Evolutionary conservation across 2,888 invertebrate genomes (phyloP).

Genomic region (Reticulitermes lucifugus): DNA sequence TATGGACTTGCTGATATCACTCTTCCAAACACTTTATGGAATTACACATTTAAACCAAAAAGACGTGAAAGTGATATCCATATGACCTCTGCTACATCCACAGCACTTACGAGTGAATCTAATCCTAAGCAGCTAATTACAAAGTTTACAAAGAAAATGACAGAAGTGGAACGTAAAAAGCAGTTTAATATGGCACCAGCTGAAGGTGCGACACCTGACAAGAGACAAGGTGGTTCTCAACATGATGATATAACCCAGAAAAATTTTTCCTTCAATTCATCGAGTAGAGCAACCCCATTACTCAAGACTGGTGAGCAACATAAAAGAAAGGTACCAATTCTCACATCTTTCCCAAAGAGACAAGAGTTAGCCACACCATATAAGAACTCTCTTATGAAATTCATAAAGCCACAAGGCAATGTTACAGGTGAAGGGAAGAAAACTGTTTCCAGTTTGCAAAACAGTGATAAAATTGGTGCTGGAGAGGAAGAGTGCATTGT

Average conservation of each 20-base stretch:
- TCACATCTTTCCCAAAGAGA: neutral
- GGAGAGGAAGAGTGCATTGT: neutral
- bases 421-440: neutral
- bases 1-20: slow-evolving; percentile 46
- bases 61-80: slow-evolving; percentile 23
- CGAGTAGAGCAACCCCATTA: neutral
- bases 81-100: neutral
- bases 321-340: neutral
- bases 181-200: slow-evolving; percentile 52
- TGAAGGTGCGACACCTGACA: neutral
- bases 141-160: slow-evolving; percentile 59
- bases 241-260: neutral
- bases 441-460: neutral
- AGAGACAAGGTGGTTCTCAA: neutral
- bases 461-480: neutral
- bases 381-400: neutral
- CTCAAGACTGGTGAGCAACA: neutral
- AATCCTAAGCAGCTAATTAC: slow-evolving; percentile 46
- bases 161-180: slow-evolving; percentile 58
- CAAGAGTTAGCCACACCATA: neutral
- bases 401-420: neutral
- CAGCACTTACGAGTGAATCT: neutral
- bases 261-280: neutral
- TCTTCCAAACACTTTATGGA: slow-evolving; percentile 48
- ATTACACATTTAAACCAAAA: slow-evolving; percentile 49